These are phyloP conservation scores for Hypomecis atomaria DNA, from an alignment of 2,888 invertebrate species.

Conservation along the genomic window DNA sequence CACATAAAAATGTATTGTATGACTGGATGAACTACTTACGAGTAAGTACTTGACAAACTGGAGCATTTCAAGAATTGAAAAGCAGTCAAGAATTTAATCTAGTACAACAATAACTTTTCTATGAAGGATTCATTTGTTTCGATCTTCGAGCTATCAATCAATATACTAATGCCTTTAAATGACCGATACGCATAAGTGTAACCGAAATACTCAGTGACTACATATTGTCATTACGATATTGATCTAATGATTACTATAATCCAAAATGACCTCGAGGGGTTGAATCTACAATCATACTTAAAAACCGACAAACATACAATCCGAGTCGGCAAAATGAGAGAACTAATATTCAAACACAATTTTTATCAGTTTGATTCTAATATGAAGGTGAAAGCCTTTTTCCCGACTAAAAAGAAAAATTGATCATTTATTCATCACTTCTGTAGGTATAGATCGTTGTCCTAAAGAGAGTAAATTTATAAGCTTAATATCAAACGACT, in stretches of 20 bases:
- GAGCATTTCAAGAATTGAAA: too few species aligned
- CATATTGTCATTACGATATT: slow-evolving; percentile 24
- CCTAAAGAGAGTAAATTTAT: background rate
- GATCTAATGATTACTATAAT: slow-evolving; percentile 13
- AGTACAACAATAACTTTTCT: too few species aligned
- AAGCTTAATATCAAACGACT: background rate
- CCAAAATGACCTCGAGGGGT: background rate
- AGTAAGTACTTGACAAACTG: too few species aligned
- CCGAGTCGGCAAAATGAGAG: background rate
- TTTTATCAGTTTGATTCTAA: background rate
- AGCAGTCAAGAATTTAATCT: too few species aligned
- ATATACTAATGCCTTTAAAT: too few species aligned
- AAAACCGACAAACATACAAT: background rate
- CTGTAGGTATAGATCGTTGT: too few species aligned
- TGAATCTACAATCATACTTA: background rate
- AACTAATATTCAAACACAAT: background rate
- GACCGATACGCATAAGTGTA: too few species aligned
- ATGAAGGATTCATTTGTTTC: too few species aligned
- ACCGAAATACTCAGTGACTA: background rate
- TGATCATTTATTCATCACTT: background rate
- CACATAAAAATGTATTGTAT: too few species aligned
- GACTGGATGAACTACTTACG: too few species aligned
- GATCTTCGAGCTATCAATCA: too few species aligned
- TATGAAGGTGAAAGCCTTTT: background rate
- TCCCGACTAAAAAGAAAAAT: background rate